Base-by-base conservation (phyloP, 1,140 invertebrate species). In the Plutomurus gul region DNA sequence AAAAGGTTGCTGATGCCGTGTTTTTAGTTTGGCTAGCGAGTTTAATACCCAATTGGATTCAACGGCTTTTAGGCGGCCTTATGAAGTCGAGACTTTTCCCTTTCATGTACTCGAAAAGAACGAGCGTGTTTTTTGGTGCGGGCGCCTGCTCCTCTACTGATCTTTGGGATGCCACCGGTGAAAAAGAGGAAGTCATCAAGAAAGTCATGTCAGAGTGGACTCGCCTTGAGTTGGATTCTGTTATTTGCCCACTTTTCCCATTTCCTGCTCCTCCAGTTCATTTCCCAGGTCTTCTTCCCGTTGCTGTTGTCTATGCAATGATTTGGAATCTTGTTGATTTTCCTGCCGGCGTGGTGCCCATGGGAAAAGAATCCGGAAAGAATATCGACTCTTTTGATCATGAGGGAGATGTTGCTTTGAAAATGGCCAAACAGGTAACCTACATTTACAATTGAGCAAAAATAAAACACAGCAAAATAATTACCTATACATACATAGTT, bases 401-500 rank as follows among this genome's bases (percentile, higher is more conserved):
- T 33, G 77, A 81, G 22, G 82, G 82, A 16, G 82, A 84, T 46
- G 73, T 80, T 30, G 79, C 81, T 39, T 75, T 84, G 16, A 82
- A 82, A 77, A 56, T 81, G 72, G 77, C 78, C 16, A 71, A 82
- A 47, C 76, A 84, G 77, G 82, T 83, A 71, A 39, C 16, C 13
- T 4, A 27, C 72, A 49, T 2, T 18, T 39, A 8, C 36, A 11
- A 30, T 40, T 79, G 25, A 22, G 33, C 10, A 8, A 39, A 13
- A 40, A 43, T 73, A 73, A 8, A 73, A 27, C 25, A 43, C 40
- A n/a, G 8, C 8, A 8, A 43, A 43, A n/a, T 43, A 43, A 43
- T 8, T 10, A 43, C 8, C 11, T 36, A 30, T 25, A 71, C 7
- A 25, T 6, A 36, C 10, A 27, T 70, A 27, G 7, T 25, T 30